A percentile compares a stretch with the other conserved stretches of the same genome.
phyloP scores from a whole-genome alignment of 2,888 invertebrate species.

The Pollenia amentaria region DNA sequence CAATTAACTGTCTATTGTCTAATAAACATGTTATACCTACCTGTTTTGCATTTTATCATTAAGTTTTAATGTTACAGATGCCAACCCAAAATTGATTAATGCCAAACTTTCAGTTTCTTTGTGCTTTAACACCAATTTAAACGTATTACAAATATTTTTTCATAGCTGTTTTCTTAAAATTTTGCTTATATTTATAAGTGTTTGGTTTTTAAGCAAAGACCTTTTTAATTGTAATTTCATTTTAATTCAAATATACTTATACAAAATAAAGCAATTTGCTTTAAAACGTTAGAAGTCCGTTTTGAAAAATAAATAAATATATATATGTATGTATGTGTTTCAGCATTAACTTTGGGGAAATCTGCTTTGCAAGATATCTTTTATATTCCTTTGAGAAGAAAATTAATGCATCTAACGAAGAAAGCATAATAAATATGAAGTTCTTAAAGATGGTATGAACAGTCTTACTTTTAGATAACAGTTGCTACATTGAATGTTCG shows the following conservation, averaged over 20 bases:
- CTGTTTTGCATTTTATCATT: too few species aligned
- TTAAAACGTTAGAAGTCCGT: neutral
- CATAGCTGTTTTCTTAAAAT: too few species aligned
- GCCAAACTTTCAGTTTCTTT: too few species aligned
- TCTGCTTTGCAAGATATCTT: neutral
- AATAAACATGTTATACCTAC: too few species aligned
- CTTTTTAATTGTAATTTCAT: neutral
- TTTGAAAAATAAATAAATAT: neutral
- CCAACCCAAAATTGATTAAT: neutral
- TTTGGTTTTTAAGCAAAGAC: too few species aligned
- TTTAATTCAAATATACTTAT: neutral
- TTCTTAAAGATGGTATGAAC: neutral
- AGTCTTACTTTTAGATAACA: neutral
- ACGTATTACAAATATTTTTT: neutral
- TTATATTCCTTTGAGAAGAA: neutral
- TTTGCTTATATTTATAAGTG: too few species aligned
- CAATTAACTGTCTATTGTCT: too few species aligned
- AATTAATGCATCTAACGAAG: constrained; percentile 15
- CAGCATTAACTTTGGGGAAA: constrained; percentile 15
- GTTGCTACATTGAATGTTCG: neutral
- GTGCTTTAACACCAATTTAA: neutral
- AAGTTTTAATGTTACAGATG: constrained; percentile 9
- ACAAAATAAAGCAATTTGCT: neutral
- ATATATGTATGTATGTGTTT: neutral
- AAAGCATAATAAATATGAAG: constrained; percentile 24